Percentiles rank a stretch among this genome's conserved stretches.
These are phyloP conservation scores for Salticus scenicus DNA, from an alignment of 2,888 invertebrate species.

Conservation along the genomic window DNA sequence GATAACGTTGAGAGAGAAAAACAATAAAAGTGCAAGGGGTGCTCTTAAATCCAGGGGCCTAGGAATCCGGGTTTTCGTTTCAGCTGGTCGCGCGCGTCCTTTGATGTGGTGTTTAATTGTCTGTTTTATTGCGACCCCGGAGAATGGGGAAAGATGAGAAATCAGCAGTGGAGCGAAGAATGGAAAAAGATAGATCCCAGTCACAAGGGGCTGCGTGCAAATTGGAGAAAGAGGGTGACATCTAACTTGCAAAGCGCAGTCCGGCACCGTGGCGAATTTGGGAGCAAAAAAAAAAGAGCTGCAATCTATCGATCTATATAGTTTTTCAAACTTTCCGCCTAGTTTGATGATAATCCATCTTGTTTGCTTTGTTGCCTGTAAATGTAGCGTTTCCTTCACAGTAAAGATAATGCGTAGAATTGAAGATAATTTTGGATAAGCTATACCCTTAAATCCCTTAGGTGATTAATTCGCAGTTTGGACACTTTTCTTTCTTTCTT, in stretches of 20 bases:
- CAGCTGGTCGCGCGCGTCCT: slow-evolving; percentile 59
- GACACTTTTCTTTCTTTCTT: too few relatives aligned
- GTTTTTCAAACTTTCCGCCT: too few relatives aligned
- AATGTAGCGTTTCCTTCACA: too few relatives aligned
- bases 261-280: too few relatives aligned
- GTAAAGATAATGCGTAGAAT: too few relatives aligned
- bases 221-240: slow-evolving; percentile 31
- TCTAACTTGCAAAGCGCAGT: not conserved
- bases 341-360: too few relatives aligned
- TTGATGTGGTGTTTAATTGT: slow-evolving; percentile 70
- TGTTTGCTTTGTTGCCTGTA: too few relatives aligned
- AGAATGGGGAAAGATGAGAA: slow-evolving; percentile 51
- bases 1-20: slow-evolving; percentile 64
- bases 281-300: too few relatives aligned
- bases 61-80: slow-evolving; percentile 64
- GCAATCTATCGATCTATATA: too few relatives aligned
- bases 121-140: slow-evolving; percentile 64
- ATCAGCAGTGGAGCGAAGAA: slow-evolving; percentile 39
- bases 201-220: slow-evolving; percentile 27
- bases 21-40: slow-evolving; percentile 55
- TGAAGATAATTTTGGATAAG: too few relatives aligned
- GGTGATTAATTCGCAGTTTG: too few relatives aligned
- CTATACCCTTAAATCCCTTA: too few relatives aligned
- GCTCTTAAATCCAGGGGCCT: slow-evolving; percentile 36
- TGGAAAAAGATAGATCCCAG: slow-evolving; percentile 28